Percentiles rank a stretch among this genome's conserved stretches.
Evolutionary conservation across 1,140 invertebrate genomes (phyloP).

Genomic region (Coelopa frigida): DNA sequence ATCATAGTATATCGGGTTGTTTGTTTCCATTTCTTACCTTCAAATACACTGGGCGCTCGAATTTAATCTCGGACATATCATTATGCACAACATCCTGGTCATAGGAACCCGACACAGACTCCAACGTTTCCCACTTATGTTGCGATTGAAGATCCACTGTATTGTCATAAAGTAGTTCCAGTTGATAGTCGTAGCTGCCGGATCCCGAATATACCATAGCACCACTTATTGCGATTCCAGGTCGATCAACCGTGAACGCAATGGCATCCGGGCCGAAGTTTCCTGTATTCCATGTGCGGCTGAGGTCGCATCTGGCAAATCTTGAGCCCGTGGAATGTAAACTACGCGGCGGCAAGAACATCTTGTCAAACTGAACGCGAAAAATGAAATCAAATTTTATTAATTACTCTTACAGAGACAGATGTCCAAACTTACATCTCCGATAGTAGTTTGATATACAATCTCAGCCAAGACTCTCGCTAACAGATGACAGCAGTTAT

Average conservation of each 20-base stretch:
- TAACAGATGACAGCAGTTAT: conserved; percentile 79
- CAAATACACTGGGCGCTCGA: conserved; percentile 78
- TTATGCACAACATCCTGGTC: conserved; percentile 55
- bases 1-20: conserved; percentile 5
- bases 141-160: conserved; percentile 46
- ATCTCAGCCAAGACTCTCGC: conserved; percentile 83
- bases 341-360: conserved; percentile 49
- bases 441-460: conserved; percentile 57
- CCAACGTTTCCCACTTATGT: conserved; percentile 43
- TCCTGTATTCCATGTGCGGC: conserved; percentile 91
- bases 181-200: conserved; percentile 81
- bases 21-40: conserved; percentile 47
- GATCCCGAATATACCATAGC: conserved; percentile 79
- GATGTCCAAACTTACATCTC: conserved; percentile 23
- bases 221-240: conserved; percentile 83
- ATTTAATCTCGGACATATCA: conserved; percentile 83
- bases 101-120: conserved; percentile 37
- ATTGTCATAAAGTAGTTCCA: conserved; percentile 82
- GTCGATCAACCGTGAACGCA: conserved; percentile 84
- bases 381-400: background rate
- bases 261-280: conserved; percentile 96
- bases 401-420: background rate
- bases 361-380: conserved; percentile 52
- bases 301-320: conserved; percentile 82
- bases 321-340: conserved; percentile 80